Evolutionary conservation across 2,113 vertebrate species (phyloP).

Genomic region (Dryoscopus gambensis): DNA sequence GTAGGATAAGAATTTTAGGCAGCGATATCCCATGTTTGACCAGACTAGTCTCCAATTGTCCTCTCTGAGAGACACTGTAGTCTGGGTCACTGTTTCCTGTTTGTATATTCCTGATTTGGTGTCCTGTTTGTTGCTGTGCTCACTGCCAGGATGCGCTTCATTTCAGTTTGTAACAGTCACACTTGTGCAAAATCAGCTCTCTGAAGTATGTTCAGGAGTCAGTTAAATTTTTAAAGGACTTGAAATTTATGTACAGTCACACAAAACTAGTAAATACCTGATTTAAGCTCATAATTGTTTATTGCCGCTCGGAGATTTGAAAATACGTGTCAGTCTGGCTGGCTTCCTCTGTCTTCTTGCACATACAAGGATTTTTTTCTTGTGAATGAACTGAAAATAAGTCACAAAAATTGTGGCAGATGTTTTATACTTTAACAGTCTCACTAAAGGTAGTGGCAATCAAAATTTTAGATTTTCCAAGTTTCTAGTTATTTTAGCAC

Average conservation of each 20-base stretch:
- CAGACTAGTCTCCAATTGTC: background rate
- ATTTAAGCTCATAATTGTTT: background rate
- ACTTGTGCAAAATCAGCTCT: background rate
- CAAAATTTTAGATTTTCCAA: background rate
- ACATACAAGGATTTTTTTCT: background rate
- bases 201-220: background rate
- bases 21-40: background rate
- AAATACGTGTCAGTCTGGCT: background rate
- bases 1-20: background rate
- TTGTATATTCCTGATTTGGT: background rate
- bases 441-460: background rate
- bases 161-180: background rate
- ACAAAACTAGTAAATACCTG: background rate
- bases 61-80: background rate
- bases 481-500: background rate
- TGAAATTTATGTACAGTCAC: background rate
- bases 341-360: background rate
- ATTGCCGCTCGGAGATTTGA: background rate
- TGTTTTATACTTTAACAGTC: background rate
- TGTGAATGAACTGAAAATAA: conserved; percentile 3
- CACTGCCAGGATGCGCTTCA: background rate
- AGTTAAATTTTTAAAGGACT: background rate
- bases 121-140: background rate
- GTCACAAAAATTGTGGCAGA: background rate
- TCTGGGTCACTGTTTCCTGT: background rate